phyloP scores from a whole-genome alignment of 2,797 vertebrate genomes.

The Alauda arvensis region DNA sequence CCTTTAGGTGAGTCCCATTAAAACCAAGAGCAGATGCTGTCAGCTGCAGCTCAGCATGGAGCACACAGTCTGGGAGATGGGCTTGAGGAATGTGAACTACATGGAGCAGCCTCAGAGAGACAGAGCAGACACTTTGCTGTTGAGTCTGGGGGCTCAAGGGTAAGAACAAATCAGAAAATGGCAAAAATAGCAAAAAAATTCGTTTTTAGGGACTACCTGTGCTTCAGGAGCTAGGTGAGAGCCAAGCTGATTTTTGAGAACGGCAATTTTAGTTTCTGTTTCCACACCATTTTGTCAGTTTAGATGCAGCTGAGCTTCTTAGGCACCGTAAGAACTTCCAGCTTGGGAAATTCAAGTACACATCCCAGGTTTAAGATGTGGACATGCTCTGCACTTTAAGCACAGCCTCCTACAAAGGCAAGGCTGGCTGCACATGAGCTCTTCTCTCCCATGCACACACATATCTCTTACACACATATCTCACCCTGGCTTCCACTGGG shows the following conservation, averaged over 20 bases:
- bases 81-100: not conserved
- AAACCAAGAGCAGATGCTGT: not conserved
- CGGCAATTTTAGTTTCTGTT: not conserved
- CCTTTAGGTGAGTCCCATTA: not conserved
- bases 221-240: not conserved
- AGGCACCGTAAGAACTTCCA: not conserved
- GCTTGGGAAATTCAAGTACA: not conserved
- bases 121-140: not conserved
- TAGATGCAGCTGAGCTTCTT: not conserved
- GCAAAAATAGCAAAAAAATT: not conserved
- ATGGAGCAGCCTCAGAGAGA: not conserved
- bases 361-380: not conserved
- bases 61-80: not conserved
- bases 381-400: not conserved
- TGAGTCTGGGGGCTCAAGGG: not conserved
- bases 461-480: no score
- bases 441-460: fast-evolving
- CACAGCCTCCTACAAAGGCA: not conserved
- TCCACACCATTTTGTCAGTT: not conserved
- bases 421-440: not conserved
- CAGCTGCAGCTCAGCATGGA: not conserved
- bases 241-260: not conserved
- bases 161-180: not conserved
- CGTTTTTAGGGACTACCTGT: not conserved
- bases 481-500: not conserved